phyloP scores from a whole-genome alignment of 2,888 invertebrate genomes.

The Agrilus mali region DNA sequence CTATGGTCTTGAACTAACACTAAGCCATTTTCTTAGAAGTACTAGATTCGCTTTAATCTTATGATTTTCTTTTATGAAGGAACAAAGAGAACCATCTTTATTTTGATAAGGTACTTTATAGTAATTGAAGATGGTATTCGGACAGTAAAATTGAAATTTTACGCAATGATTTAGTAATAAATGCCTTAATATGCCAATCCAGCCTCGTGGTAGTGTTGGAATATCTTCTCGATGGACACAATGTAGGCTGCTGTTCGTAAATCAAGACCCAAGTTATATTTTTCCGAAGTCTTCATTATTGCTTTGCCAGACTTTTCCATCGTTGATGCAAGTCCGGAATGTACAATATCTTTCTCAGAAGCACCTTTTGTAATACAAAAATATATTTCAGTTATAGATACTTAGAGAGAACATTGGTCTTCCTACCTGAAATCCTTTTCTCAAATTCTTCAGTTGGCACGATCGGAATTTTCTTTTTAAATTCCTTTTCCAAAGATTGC shows the following conservation, averaged over 20 bases:
- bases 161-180: conserved; percentile 25
- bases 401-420: no score
- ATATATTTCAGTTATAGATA: no score
- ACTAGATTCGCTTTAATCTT: no score
- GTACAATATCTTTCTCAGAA: conserved; percentile 73
- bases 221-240: conserved; percentile 15
- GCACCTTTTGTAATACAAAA: conserved; percentile 42
- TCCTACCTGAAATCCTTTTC: conserved; percentile 36
- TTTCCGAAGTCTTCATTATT: conserved; percentile 51
- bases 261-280: conserved; percentile 50
- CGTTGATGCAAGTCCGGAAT: conserved; percentile 72
- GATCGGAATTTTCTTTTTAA: conserved; percentile 28
- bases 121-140: no score
- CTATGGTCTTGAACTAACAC: no score
- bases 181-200: conserved; percentile 40
- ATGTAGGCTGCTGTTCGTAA: conserved; percentile 17
- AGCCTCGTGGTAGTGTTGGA: conserved; percentile 14
- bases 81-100: no score
- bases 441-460: conserved; percentile 54
- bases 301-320: conserved; percentile 63
- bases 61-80: no score
- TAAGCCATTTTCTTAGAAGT: no score
- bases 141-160: background rate
- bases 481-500: conserved; percentile 36
- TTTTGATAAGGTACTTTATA: no score